These are phyloP conservation scores for Tachysurus fulvidraco DNA, from an alignment of 2,113 vertebrate species.

Conservation along the genomic window DNA sequence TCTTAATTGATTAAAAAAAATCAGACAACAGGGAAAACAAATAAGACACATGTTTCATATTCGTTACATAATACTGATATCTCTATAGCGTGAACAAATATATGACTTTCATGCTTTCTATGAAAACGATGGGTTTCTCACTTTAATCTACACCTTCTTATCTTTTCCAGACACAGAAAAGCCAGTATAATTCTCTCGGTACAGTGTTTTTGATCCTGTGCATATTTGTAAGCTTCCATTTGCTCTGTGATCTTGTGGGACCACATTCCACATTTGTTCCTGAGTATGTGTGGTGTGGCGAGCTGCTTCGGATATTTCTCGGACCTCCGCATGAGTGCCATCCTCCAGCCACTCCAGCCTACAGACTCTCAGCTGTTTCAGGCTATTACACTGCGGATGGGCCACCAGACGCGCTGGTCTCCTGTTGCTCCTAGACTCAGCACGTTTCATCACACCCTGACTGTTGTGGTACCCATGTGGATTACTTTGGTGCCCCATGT, in stretches of 20 bases:
- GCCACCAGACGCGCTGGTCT: constrained; percentile 60
- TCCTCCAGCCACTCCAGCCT: constrained; percentile 66
- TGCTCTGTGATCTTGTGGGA: constrained; percentile 38
- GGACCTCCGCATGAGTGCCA: constrained; percentile 49
- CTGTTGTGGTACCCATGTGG: constrained; percentile 46
- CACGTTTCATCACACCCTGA: constrained; percentile 46
- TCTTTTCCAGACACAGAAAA: background rate
- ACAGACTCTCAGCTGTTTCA: constrained; percentile 74
- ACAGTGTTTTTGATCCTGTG: constrained; percentile 13
- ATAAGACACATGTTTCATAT: background rate
- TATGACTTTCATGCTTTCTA: background rate
- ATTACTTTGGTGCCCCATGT: constrained; percentile 48
- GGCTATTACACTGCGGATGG: constrained; percentile 65
- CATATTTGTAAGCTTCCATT: constrained; percentile 38
- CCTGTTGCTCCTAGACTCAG: constrained; percentile 50
- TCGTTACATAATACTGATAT: background rate
- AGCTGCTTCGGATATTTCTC: constrained; percentile 71
- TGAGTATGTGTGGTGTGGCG: constrained; percentile 63
- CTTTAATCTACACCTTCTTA: constrained; percentile 1
- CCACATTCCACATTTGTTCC: constrained; percentile 68
- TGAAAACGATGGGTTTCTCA: background rate
- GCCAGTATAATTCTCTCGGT: background rate
- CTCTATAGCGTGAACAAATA: background rate
- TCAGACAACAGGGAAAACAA: background rate
- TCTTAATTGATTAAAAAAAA: background rate